A percentile compares a stretch with the other conserved stretches of the same genome.
Evolutionary conservation across 2,797 vertebrate species (phyloP).

Genomic region (Anomalospiza imberbis): DNA sequence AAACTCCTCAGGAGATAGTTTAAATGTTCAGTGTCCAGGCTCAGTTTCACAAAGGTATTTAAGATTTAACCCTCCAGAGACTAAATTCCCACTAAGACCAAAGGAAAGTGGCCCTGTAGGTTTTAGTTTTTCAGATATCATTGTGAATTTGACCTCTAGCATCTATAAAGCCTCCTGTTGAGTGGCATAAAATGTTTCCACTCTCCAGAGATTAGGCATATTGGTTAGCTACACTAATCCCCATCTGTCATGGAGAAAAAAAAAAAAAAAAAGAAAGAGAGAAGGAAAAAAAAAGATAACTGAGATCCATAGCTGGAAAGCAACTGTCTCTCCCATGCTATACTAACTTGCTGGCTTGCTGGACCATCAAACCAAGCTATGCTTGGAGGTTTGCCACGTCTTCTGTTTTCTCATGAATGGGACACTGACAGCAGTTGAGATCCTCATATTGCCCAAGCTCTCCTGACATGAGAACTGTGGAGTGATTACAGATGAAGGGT

Average conservation of each 20-base stretch:
- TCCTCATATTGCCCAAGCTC: constrained; percentile 49
- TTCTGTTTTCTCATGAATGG: constrained; percentile 63
- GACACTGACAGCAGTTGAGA: constrained; percentile 64
- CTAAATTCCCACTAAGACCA: neutral
- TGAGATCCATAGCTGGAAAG: neutral
- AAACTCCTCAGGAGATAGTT: neutral
- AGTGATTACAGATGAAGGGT: constrained; percentile 62
- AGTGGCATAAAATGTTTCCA: constrained; percentile 38
- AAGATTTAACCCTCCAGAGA: neutral
- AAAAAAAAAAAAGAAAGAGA: neutral
- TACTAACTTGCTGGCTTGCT: neutral
- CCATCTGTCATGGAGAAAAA: neutral
- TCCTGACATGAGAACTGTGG: constrained; percentile 57
- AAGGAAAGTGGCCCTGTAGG: neutral
- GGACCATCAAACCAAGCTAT: neutral
- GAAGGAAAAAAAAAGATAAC: neutral
- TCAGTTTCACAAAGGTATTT: neutral
- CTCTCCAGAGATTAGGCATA: constrained; percentile 1
- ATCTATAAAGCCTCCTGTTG: neutral
- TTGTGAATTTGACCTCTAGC: constrained; percentile 26
- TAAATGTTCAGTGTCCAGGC: neutral
- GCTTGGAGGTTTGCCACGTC: constrained; percentile 56
- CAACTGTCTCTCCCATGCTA: neutral
- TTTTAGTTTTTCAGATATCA: constrained; percentile 19
- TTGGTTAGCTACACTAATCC: constrained; percentile 19